Evolutionary conservation across 2,797 vertebrate genomes (phyloP).

Genomic region (Euthynnus affinis): DNA sequence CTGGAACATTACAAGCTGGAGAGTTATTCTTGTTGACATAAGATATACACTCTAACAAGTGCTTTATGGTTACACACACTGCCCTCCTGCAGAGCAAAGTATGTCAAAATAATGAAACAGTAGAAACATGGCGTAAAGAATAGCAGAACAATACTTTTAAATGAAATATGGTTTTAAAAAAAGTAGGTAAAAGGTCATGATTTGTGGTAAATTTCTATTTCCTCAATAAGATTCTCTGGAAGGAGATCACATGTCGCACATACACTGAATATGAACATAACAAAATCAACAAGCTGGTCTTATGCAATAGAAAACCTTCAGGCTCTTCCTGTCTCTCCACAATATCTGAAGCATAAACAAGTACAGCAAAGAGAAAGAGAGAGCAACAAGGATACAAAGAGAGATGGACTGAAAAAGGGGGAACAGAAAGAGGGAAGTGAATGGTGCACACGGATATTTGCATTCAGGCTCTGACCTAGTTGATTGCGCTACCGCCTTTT

Average conservation of each 20-base stretch:
- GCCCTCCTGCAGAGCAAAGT: background rate
- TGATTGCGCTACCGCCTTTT: slow-evolving; percentile 39
- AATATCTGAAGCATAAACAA: slow-evolving; percentile 54
- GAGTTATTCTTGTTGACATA: slow-evolving; percentile 4
- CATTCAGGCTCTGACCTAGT: slow-evolving; percentile 26
- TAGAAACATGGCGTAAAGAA: background rate
- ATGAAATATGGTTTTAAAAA: background rate
- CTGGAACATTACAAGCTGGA: background rate
- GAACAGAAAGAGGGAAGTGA: slow-evolving; percentile 46
- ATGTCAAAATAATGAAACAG: background rate
- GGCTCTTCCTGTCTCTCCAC: slow-evolving; percentile 59
- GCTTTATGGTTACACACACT: slow-evolving; percentile 1
- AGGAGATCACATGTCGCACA: background rate
- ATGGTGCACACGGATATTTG: slow-evolving; percentile 35
- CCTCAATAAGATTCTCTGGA: slow-evolving; percentile 8
- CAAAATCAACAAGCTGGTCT: slow-evolving; percentile 26
- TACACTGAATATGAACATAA: too few relatives aligned
- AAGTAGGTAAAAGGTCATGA: background rate
- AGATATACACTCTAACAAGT: background rate
- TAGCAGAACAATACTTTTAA: background rate
- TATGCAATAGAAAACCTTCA: slow-evolving; percentile 55
- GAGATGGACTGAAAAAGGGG: too few relatives aligned
- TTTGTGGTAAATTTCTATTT: background rate
- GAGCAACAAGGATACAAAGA: too few relatives aligned
- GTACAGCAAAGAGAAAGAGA: background rate